These are phyloP conservation scores for Lipotes vexillifer DNA, from an alignment of 2,113 vertebrate genomes.

Conservation along the genomic window DNA sequence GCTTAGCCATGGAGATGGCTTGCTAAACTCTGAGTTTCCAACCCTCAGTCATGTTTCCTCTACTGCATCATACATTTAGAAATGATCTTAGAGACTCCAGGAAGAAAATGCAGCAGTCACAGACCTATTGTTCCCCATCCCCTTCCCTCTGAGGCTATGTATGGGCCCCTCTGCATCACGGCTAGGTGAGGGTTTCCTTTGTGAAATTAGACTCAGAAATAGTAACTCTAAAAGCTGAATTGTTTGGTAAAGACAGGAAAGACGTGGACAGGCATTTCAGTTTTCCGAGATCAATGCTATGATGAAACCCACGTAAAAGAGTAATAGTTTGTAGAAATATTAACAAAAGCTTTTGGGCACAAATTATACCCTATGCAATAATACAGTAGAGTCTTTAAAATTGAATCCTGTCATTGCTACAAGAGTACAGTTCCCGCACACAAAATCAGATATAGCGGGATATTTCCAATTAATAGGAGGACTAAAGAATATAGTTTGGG, in stretches of 20 bases:
- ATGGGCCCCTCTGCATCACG: background rate
- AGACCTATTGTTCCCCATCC: background rate
- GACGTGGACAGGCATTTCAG: background rate
- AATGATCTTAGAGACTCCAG: constrained; percentile 16
- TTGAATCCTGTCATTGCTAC: constrained; percentile 50
- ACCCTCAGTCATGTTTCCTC: background rate
- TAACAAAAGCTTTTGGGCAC: constrained; percentile 41
- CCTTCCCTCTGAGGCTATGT: fast-evolving
- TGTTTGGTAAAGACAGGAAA: background rate
- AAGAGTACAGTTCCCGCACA: background rate
- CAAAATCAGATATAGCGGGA: background rate
- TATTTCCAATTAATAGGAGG: constrained; percentile 50
- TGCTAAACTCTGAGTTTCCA: background rate
- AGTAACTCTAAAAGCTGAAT: background rate
- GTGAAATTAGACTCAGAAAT: background rate
- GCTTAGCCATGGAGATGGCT: background rate
- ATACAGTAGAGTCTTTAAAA: constrained; percentile 29
- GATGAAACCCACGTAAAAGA: constrained; percentile 17
- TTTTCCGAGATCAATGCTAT: background rate
- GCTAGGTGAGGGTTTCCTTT: background rate
- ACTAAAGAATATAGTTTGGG: constrained; percentile 37
- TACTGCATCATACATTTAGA: background rate
- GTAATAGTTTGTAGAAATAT: constrained; percentile 37
- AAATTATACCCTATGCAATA: constrained; percentile 19
- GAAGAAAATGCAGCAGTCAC: background rate